Evolutionary conservation across 2,113 vertebrate species (phyloP).

Genomic region (Varanus komodoensis): DNA sequence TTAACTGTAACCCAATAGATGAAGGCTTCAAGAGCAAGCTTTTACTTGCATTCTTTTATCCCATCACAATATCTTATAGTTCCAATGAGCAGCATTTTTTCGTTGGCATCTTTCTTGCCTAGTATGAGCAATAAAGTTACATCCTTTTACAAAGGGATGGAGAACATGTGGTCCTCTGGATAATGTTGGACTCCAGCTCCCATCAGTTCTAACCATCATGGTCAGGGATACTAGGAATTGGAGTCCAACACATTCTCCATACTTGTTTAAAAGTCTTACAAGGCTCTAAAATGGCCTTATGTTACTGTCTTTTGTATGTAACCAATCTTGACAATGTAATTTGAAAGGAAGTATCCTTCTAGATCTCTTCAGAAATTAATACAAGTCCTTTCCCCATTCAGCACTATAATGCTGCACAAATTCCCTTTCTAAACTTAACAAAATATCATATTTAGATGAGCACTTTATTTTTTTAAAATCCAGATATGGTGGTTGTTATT

Average conservation of each 20-base stretch:
- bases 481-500: not conserved
- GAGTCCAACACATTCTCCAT: not conserved
- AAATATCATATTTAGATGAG: not conserved
- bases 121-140: not conserved
- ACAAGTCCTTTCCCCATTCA: not conserved
- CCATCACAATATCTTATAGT: not conserved
- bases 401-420: not conserved
- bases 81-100: not conserved
- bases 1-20: not conserved
- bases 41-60: not conserved
- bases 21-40: not conserved
- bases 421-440: not conserved
- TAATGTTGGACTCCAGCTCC: not conserved
- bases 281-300: not conserved
- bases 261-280: not conserved
- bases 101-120: not conserved
- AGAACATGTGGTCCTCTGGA: too few relatives aligned
- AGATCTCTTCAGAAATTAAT: not conserved
- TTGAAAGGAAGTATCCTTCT: not conserved
- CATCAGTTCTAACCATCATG: not conserved
- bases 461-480: not conserved
- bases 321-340: not conserved
- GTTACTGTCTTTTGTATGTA: not conserved
- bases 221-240: not conserved
- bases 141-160: not conserved